Percentiles rank a stretch among this genome's conserved stretches.
Conservation (phyloP, 2,888 invertebrate species). For the Hydropsyche betteni region DNA sequence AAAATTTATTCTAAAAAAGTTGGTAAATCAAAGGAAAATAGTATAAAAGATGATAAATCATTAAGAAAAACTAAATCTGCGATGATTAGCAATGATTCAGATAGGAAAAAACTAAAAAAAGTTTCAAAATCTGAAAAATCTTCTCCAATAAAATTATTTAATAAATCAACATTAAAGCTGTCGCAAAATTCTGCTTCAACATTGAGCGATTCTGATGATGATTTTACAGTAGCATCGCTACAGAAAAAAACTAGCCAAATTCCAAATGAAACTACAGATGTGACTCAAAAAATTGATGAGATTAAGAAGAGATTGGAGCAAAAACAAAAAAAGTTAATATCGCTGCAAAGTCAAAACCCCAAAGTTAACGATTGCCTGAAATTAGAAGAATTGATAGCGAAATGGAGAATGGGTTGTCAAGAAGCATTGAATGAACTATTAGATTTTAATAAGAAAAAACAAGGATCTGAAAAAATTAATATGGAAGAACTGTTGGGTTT, state of each 20-base stretch:
- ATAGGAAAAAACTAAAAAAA: slow-evolving; percentile 3
- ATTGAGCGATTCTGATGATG: slow-evolving; percentile 30
- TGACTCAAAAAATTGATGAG: slow-evolving; percentile 17
- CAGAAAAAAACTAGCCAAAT: slow-evolving; percentile 7
- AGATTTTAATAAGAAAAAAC: not conserved
- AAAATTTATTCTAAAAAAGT: not conserved
- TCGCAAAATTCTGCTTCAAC: slow-evolving; percentile 19
- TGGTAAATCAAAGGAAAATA: no score
- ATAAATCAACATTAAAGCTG: not conserved
- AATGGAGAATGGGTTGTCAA: slow-evolving; percentile 33
- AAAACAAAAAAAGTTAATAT: slow-evolving; percentile 18
- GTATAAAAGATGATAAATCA: not conserved
- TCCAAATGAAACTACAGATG: not conserved
- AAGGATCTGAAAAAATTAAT: not conserved
- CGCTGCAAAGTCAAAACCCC: not conserved
- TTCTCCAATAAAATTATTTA: not conserved
- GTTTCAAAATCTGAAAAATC: not conserved
- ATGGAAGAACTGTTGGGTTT: slow-evolving; percentile 30
- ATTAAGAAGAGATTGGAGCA: slow-evolving; percentile 9
- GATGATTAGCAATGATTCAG: not conserved
- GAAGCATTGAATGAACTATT: slow-evolving; percentile 24
- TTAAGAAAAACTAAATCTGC: not conserved
- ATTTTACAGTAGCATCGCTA: slow-evolving; percentile 15
- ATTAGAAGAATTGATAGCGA: not conserved
- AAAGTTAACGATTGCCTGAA: not conserved